These are phyloP conservation scores for Anthoptus insignis DNA, from an alignment of 2,888 invertebrate genomes.

Conservation along the genomic window DNA sequence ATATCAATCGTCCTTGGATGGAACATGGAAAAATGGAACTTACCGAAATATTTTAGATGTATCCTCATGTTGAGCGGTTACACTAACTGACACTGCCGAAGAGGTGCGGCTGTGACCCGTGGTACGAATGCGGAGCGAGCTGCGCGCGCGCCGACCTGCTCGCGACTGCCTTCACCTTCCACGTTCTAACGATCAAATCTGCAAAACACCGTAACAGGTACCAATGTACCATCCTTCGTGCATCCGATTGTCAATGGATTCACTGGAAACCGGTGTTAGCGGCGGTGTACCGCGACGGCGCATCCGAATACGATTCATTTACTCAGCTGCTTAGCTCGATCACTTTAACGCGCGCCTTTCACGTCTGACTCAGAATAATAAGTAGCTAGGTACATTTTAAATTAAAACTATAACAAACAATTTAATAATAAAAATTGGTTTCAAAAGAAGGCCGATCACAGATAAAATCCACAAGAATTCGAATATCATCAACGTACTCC, in stretches of 20 bases:
- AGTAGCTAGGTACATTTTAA: too few species aligned
- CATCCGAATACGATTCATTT: not conserved
- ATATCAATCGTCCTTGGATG: not conserved
- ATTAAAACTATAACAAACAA: too few species aligned
- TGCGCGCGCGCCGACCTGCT: conserved; percentile 74
- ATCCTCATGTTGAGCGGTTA: conserved; percentile 80
- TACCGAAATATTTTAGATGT: conserved; percentile 75
- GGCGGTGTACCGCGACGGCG: not conserved
- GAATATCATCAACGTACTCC: too few species aligned
- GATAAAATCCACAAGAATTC: too few species aligned
- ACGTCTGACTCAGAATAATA: too few species aligned
- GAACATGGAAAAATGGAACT: conserved; percentile 51
- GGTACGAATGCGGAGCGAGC: too few species aligned
- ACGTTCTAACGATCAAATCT: conserved; percentile 47
- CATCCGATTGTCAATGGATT: conserved; percentile 62
- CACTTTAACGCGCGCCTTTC: too few species aligned
- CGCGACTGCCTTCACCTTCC: conserved; percentile 66
- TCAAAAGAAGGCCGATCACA: too few species aligned
- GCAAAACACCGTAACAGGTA: conserved; percentile 52
- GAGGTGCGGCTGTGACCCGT: too few species aligned
- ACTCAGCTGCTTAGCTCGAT: conserved; percentile 7
- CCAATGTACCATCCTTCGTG: conserved; percentile 65
- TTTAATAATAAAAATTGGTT: too few species aligned
- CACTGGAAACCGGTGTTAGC: conserved; percentile 3
- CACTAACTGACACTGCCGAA: too few species aligned